Conservation (phyloP, 1,140 invertebrate genomes). For the Druon quercuslanigerum region DNA sequence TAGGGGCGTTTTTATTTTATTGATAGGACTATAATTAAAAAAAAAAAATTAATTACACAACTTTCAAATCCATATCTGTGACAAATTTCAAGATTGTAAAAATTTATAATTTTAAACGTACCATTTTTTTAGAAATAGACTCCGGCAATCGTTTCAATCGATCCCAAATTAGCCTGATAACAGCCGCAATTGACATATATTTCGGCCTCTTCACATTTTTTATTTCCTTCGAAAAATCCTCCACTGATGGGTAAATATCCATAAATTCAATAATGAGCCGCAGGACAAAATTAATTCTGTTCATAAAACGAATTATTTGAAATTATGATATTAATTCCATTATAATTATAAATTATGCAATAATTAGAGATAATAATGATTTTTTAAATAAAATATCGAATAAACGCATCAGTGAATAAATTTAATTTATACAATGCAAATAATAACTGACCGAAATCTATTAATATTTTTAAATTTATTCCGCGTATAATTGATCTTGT, state of each 20-base stretch:
- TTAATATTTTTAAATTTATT: not conserved
- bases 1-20: too few relatives aligned
- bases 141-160: constrained; percentile 41
- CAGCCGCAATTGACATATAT: constrained; percentile 41
- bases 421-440: not conserved
- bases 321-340: not conserved
- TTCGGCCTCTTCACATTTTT: constrained; percentile 33
- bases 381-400: too few relatives aligned
- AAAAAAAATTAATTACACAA: too few relatives aligned
- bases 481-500: not conserved
- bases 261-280: constrained; percentile 49
- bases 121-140: constrained; percentile 42
- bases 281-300: constrained; percentile 50
- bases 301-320: constrained; percentile 20
- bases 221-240: constrained; percentile 37
- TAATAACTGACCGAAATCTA: not conserved
- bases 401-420: not conserved
- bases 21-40: too few relatives aligned
- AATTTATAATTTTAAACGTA: constrained; percentile 6
- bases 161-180: constrained; percentile 45
- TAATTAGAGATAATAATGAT: too few relatives aligned
- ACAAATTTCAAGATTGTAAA: too few relatives aligned
- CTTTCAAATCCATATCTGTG: too few relatives aligned
- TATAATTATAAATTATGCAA: too few relatives aligned
- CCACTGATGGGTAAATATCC: constrained; percentile 44